Conservation (phyloP, 2,113 vertebrate genomes). For the Urocitellus parryii region DNA sequence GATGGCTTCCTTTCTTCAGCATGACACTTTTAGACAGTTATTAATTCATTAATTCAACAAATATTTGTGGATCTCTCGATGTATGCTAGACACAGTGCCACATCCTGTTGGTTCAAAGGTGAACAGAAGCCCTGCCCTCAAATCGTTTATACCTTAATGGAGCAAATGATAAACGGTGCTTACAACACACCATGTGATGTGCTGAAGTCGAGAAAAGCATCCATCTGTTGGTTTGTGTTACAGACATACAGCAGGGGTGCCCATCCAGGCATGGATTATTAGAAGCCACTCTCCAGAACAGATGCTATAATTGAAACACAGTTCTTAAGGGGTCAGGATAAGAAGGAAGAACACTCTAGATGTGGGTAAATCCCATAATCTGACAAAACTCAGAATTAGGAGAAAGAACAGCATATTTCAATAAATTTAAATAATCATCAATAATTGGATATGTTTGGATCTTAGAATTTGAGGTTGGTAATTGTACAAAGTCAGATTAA, state of each 20-base stretch:
- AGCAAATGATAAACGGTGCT: constrained; percentile 28
- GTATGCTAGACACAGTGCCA: not conserved
- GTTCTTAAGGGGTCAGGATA: not conserved
- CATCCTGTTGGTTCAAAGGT: constrained; percentile 43
- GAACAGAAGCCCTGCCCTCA: constrained; percentile 6
- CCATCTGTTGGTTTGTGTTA: not conserved
- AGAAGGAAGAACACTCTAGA: constrained; percentile 44
- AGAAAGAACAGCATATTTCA: not conserved
- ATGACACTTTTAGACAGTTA: constrained; percentile 68
- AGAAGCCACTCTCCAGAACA: constrained; percentile 33
- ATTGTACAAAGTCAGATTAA: not conserved
- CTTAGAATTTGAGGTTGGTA: not conserved
- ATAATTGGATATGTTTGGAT: not conserved
- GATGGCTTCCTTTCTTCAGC: constrained; percentile 72
- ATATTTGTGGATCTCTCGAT: constrained; percentile 73
- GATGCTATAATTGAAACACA: constrained; percentile 5
- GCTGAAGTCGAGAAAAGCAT: not conserved
- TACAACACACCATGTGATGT: not conserved
- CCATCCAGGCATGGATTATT: not conserved
- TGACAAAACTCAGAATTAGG: not conserved
- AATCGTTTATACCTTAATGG: not conserved
- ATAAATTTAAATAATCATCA: constrained; percentile 20
- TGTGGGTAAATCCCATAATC: not conserved
- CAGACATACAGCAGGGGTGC: not conserved
- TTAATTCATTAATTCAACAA: constrained; percentile 77